Conservation (phyloP, 2,113 vertebrate species). For the Microtus montanus region DNA sequence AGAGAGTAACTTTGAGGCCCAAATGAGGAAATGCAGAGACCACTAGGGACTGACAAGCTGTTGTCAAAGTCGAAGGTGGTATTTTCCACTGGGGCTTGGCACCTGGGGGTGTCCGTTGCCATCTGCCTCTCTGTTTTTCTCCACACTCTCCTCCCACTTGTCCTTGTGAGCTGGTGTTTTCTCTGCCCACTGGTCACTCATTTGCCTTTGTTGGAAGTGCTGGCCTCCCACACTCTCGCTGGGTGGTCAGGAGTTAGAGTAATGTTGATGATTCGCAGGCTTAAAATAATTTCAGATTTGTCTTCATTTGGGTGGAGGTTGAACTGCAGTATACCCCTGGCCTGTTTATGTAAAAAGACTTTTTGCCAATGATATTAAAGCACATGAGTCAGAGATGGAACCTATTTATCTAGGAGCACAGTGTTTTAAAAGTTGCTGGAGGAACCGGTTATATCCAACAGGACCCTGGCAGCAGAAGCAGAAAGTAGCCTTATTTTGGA, state of each 20-base stretch:
- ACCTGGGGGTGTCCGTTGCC: background rate
- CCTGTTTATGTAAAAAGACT: conserved; percentile 64
- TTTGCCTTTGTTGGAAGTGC: background rate
- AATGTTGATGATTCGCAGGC: conserved; percentile 55
- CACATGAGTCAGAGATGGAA: conserved; percentile 61
- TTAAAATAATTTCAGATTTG: conserved; percentile 66
- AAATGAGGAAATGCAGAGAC: background rate
- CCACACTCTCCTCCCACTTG: background rate
- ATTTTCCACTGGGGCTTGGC: background rate
- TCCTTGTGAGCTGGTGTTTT: background rate
- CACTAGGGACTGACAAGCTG: rapidly evolving
- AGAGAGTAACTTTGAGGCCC: background rate
- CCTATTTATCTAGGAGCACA: conserved; percentile 57
- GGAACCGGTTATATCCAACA: background rate
- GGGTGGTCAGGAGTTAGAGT: conserved; percentile 34
- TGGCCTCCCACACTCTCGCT: background rate
- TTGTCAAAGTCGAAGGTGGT: background rate
- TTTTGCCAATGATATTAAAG: conserved; percentile 64
- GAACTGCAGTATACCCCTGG: conserved; percentile 52
- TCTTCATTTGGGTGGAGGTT: conserved; percentile 61
- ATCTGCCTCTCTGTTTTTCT: background rate
- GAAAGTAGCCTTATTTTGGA: background rate
- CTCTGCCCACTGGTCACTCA: background rate
- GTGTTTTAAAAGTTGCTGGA: conserved; percentile 44
- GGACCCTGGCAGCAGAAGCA: background rate